Percentiles rank a stretch among this genome's conserved stretches.
These are phyloP conservation scores for Drosophila pullipes DNA, from an alignment of 2,888 invertebrate genomes.

Conservation along the genomic window DNA sequence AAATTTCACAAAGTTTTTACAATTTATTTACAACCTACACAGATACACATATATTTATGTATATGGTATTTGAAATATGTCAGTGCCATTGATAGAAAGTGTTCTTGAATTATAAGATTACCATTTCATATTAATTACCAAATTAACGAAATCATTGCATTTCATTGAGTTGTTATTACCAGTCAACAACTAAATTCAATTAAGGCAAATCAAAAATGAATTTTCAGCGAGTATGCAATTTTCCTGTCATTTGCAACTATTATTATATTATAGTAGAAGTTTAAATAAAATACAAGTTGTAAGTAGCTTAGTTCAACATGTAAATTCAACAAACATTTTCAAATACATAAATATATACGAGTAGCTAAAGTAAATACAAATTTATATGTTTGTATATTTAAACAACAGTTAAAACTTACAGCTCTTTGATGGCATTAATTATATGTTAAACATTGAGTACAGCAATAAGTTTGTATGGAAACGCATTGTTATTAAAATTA, in stretches of 20 bases:
- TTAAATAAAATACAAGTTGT: slow-evolving; percentile 1
- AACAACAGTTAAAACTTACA: slow-evolving; percentile 70
- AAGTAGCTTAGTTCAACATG: slow-evolving; percentile 2
- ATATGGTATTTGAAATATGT: slow-evolving; percentile 7
- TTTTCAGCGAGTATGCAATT: slow-evolving; percentile 1
- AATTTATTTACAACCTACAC: slow-evolving; percentile 49
- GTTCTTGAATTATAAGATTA: slow-evolving; percentile 7
- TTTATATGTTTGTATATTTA: slow-evolving; percentile 8
- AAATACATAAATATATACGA: not conserved
- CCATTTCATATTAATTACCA: slow-evolving; percentile 16
- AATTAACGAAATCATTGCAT: slow-evolving; percentile 4
- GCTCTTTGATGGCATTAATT: slow-evolving; percentile 53
- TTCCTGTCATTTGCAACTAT: not conserved
- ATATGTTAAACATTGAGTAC: slow-evolving; percentile 28
- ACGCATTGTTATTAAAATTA: slow-evolving; percentile 12
- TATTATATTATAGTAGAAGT: not conserved
- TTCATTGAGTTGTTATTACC: slow-evolving; percentile 16
- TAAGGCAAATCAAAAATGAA: not conserved
- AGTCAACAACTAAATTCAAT: not conserved
- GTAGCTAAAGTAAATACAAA: slow-evolving; percentile 22
- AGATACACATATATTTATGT: slow-evolving; percentile 8
- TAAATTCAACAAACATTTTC: slow-evolving; percentile 8
- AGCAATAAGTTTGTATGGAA: slow-evolving; percentile 6
- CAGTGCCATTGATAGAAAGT: slow-evolving; percentile 7
- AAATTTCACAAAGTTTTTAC: slow-evolving; percentile 35